Base-by-base conservation (phyloP, 2,888 invertebrate genomes). In the Campopleginae sp. region DNA sequence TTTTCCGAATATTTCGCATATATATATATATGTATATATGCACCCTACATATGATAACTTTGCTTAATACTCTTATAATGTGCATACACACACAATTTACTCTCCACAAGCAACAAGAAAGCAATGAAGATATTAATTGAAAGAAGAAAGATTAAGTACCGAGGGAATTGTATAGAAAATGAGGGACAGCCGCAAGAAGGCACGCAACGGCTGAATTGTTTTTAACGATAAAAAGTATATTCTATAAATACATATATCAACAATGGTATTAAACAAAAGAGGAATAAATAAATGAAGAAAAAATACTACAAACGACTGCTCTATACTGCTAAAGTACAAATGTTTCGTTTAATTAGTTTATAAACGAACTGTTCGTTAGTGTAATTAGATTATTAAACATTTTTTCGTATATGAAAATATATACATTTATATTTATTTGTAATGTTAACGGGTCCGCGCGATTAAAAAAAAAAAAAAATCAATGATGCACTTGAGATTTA, bases 311-410 rank as follows among this genome's bases (percentile, higher is more conserved):
- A 93, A 93, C 90, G 93, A 93, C 93, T 93, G 93, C 93, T 93
- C 93, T 93, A 93, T 92, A 93, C 93, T 93, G 93, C 93, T 93
- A 93, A 93, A 93, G 93, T 93, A 93, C 93, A 93, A 93, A 93
- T 92, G 91, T 93, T 93, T 93, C 91, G 92, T 93, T 93, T 93
- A 92, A 92, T 92, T 93, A 92, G 92, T 92, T 92, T 93, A 90
- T 92, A 91, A 90, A 89, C 84, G 84, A 87, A 88, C 80, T 80
- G 82, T 85, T 85, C 85, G 85, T 85, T 82, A 82, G 85, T 85
- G 72, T 85, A 85, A 82, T 85, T 85, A 85, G 87, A 89, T 88
- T 84, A 87, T 86, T 74, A 48, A 87, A 88, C 65, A 80, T 86
- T 77, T 46, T 85, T 85, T 86, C 83, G 77, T 86, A 76, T 88